Percentiles rank a stretch among this genome's conserved stretches.
Evolutionary conservation across 2,888 invertebrate species (phyloP).

Genomic region (Rhagium mordax): DNA sequence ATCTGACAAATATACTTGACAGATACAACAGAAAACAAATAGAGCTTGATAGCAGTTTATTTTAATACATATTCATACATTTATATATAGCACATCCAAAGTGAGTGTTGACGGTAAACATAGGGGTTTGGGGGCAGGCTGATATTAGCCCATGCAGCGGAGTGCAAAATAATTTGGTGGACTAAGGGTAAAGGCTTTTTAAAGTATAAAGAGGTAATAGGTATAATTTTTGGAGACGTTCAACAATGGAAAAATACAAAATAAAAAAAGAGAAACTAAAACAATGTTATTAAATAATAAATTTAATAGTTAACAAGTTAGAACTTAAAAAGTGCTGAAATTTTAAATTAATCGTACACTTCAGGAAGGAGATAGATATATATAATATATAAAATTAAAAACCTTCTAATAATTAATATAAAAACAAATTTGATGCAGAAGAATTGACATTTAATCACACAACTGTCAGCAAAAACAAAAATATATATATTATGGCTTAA

Average conservation of each 20-base stretch:
- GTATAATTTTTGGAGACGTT: slow-evolving; percentile 51
- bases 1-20: slow-evolving; percentile 70
- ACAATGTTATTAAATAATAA: slow-evolving; percentile 68
- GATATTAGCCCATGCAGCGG: slow-evolving; percentile 66
- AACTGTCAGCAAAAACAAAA: slow-evolving; percentile 60
- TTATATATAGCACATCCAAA: slow-evolving; percentile 72
- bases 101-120: slow-evolving; percentile 70
- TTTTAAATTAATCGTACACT: slow-evolving; percentile 67
- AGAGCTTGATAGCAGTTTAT: slow-evolving; percentile 71
- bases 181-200: slow-evolving; percentile 62
- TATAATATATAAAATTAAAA: slow-evolving; percentile 59
- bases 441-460: slow-evolving; percentile 67
- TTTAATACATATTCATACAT: slow-evolving; percentile 72
- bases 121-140: slow-evolving; percentile 62
- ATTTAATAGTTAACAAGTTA: slow-evolving; percentile 70
- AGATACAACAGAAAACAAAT: slow-evolving; percentile 72
- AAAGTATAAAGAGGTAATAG: slow-evolving; percentile 59
- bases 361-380: slow-evolving; percentile 59
- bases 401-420: slow-evolving; percentile 52
- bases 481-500: slow-evolving; percentile 47
- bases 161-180: slow-evolving; percentile 68
- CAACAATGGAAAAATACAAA: slow-evolving; percentile 67
- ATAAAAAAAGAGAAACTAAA: slow-evolving; percentile 64
- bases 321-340: slow-evolving; percentile 67
- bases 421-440: slow-evolving; percentile 58